Evolutionary conservation across 1,140 invertebrate genomes (phyloP).

Genomic region (Sarcophaga bullata): DNA sequence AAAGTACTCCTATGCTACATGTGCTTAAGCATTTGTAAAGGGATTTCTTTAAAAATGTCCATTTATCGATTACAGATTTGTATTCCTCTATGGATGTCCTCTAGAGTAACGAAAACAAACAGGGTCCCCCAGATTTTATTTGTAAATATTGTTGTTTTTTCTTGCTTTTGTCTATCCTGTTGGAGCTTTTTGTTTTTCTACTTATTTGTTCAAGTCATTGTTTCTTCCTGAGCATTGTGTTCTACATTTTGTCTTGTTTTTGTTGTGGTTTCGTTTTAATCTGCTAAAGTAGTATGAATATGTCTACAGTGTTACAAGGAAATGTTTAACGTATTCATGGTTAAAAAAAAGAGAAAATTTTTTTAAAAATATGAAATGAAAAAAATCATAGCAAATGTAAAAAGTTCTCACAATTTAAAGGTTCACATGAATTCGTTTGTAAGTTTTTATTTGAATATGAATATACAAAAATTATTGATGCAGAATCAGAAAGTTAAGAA

Average conservation of each 20-base stretch:
- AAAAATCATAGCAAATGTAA: neutral
- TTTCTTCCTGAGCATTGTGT: slow-evolving; percentile 14
- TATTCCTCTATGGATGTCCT: neutral
- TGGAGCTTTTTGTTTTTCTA: neutral
- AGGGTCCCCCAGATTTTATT: slow-evolving; percentile 9
- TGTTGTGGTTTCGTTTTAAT: neutral
- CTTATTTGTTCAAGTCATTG: neutral
- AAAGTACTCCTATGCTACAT: no score
- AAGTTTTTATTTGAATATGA: no score
- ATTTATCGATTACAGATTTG: neutral
- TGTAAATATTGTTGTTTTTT: neutral
- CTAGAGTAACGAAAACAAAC: neutral
- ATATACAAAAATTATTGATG: no score
- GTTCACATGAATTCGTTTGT: neutral
- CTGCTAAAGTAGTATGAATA: no score
- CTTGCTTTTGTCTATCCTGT: neutral
- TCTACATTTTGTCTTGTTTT: neutral
- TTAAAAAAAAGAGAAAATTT: no score
- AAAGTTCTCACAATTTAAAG: slow-evolving; percentile 17
- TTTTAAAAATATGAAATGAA: neutral
- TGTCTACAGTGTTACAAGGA: no score
- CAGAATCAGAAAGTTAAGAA: no score
- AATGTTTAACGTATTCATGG: no score
- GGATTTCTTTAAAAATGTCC: no score
- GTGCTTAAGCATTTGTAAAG: no score